Base-by-base conservation (phyloP, 2,113 vertebrate species). In the Chaetops frenatus region DNA sequence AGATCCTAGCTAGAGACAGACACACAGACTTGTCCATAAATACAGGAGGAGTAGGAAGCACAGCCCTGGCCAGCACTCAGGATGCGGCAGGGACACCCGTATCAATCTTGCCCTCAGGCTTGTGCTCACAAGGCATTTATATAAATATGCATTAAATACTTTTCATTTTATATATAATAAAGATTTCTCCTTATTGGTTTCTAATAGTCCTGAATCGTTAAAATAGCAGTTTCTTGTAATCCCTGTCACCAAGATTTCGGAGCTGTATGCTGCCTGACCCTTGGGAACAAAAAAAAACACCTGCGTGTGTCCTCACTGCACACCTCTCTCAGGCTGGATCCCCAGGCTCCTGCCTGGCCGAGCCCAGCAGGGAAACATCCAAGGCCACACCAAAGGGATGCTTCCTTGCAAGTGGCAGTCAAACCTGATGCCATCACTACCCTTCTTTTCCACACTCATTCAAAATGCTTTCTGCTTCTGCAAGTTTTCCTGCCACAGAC, bases 141-240 rank as follows among this genome's bases (percentile, higher is more conserved):
- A 95, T 83, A 96, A 95, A 96, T 97, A 97, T 70, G 93, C 93
- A 93, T 97, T 97, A 97, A 97, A 96, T 97, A 96, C 79, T 95
- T 97, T 38, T 82, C 94, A 77, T 86, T 96, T 69, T 93, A 93
- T 97, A 90, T 96, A 98, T 94, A 97, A 95, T 96, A 97, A 91
- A 97, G 90, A 98, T 95, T 94, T 97, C 45, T 97, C 69, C 77
- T 92, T 86, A 86, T 45, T 90, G 70, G 69, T 66, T 96, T 92
- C 94, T 96, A 97, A 93, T 95, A 97, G 96, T 96, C 96, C 92
- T 96, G 94, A 97, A 97, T 97, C 87, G 92, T 88, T 97, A 94
- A 96, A 89, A 80, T 64, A 96, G 83, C 64, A 97, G 84, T 81
- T 95, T 96, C 61, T 81, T 76, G 67, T 65, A 61, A 51, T 86